Conservation (phyloP, 2,113 vertebrate genomes). For the Sterrhoptilus dennistouni region DNA sequence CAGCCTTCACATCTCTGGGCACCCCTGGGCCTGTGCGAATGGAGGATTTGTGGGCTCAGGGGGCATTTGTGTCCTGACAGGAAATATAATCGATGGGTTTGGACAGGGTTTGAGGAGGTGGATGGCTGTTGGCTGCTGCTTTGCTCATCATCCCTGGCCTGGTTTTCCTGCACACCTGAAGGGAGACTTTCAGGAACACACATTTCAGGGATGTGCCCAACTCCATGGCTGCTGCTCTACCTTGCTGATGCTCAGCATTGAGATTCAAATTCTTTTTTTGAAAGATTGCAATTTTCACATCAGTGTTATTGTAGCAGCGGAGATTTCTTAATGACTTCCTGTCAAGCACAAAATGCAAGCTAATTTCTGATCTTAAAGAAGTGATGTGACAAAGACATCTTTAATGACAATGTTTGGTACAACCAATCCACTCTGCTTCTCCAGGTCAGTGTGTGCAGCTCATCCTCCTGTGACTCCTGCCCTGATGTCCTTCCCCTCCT, state of each 20-base stretch:
- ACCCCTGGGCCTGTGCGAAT: background rate
- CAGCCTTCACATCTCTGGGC: background rate
- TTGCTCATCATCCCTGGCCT: background rate
- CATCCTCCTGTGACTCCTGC: background rate
- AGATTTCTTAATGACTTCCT: constrained; percentile 59
- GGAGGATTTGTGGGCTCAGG: too few relatives aligned
- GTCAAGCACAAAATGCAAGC: constrained; percentile 7
- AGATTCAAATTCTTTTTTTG: constrained; percentile 44
- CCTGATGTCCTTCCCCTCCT: background rate
- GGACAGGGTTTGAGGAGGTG: rapidly evolving
- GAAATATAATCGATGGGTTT: rapidly evolving
- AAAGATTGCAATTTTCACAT: constrained; percentile 58
- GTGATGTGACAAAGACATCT: background rate
- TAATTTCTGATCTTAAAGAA: constrained; percentile 7
- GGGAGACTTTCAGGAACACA: background rate
- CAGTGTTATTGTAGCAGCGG: background rate
- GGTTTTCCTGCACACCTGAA: background rate
- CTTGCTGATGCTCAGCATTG: background rate
- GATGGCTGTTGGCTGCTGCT: background rate
- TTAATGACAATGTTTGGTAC: background rate
- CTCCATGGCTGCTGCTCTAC: background rate
- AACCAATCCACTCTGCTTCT: background rate
- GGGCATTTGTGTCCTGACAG: background rate
- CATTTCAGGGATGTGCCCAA: background rate
- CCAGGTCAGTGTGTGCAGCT: background rate